A percentile compares a stretch with the other conserved stretches of the same genome.
phyloP scores from a whole-genome alignment of 2,888 invertebrate genomes.

The Synanthedon myopaeformis region DNA sequence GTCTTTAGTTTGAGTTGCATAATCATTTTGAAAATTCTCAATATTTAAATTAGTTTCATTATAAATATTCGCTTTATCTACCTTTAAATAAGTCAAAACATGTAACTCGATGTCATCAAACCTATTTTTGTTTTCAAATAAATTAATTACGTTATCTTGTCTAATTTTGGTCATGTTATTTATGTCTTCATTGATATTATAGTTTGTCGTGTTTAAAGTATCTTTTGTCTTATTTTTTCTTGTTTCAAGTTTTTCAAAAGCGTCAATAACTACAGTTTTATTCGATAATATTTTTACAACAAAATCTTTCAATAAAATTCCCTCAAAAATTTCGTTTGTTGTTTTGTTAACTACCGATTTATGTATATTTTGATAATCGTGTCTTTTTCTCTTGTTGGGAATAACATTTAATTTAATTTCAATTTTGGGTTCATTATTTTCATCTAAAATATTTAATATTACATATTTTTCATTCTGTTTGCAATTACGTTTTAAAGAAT shows the following conservation, averaged over 20 bases:
- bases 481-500: neutral
- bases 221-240: neutral
- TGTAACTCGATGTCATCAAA: neutral
- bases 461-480: constrained; percentile 7
- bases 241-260: neutral
- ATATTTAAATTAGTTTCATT: neutral
- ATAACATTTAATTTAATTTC: constrained; percentile 26
- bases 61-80: neutral
- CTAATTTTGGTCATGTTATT: no score
- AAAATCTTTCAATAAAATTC: constrained; percentile 5
- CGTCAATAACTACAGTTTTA: constrained; percentile 15
- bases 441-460: constrained; percentile 27
- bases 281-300: constrained; percentile 21
- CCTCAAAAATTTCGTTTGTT: neutral
- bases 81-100: neutral
- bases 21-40: no score
- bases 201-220: no score
- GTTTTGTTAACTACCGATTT: constrained; percentile 3
- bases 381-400: neutral
- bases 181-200: no score
- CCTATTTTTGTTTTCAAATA: no score
- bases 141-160: no score
- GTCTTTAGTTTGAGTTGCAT: no score
- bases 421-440: constrained; percentile 19
- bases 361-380: constrained; percentile 2